These are phyloP conservation scores for Urocynchramus pylzowi DNA, from an alignment of 2,113 vertebrate genomes.

Conservation along the genomic window DNA sequence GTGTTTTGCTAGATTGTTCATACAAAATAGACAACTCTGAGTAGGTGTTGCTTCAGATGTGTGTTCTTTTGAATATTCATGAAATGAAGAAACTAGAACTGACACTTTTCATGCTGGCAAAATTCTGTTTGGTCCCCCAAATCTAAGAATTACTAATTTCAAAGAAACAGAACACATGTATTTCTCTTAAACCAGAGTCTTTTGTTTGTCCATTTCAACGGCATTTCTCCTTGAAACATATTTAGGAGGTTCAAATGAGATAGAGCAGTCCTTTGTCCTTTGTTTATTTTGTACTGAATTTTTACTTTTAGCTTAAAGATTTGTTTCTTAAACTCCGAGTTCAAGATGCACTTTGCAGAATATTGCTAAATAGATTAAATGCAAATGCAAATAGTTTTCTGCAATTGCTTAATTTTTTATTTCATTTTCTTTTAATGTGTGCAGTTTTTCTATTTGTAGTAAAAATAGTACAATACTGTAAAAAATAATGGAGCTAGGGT, in stretches of 20 bases:
- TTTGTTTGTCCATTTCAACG: background rate
- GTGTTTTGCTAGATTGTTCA: background rate
- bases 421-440: background rate
- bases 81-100: background rate
- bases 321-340: background rate
- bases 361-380: background rate
- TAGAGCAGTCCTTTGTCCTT: background rate
- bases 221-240: background rate
- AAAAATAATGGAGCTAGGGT: background rate
- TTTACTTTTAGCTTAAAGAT: background rate
- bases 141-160: background rate
- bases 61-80: background rate
- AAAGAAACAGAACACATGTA: background rate
- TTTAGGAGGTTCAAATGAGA: background rate
- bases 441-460: background rate
- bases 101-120: background rate
- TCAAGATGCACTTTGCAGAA: background rate
- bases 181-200: background rate
- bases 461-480: background rate
- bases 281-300: background rate
- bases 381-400: background rate
- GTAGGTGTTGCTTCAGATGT: background rate
- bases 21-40: background rate
- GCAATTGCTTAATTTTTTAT: background rate
- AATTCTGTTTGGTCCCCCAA: background rate